A percentile compares a stretch with the other conserved stretches of the same genome.
These are phyloP conservation scores for Oxytorus armatus DNA, from an alignment of 2,888 invertebrate genomes.

Conservation along the genomic window DNA sequence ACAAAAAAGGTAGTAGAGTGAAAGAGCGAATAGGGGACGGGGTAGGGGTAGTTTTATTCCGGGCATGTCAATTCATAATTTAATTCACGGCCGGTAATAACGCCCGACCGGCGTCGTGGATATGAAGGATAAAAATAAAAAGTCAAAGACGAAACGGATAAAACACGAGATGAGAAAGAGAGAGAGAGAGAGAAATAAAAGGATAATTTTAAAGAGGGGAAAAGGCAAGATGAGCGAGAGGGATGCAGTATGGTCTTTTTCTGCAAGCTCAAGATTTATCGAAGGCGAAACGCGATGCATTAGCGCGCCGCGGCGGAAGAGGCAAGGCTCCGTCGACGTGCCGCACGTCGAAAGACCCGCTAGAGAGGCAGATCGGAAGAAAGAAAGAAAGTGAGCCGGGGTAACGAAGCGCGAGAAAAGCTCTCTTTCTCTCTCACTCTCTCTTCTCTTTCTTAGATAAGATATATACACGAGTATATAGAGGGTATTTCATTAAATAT, in stretches of 20 bases:
- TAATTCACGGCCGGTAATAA: conserved; percentile 73
- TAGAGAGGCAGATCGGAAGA: too few relatives aligned
- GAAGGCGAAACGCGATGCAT: conserved; percentile 78
- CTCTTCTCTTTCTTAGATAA: too few relatives aligned
- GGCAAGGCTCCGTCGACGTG: conserved; percentile 69
- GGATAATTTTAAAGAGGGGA: conserved; percentile 15
- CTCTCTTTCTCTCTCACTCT: too few relatives aligned
- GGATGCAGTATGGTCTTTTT: conserved; percentile 68
- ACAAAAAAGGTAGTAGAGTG: neutral
- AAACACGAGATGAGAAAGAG: conserved; percentile 6
- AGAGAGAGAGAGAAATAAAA: conserved; percentile 9
- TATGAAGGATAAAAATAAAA: conserved; percentile 24
- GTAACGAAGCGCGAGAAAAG: conserved; percentile 76
- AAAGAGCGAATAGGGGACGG: neutral
- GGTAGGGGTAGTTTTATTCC: conserved; percentile 22
- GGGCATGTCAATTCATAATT: conserved; percentile 72
- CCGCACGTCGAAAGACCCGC: conserved; percentile 50
- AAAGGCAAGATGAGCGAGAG: conserved; percentile 24
- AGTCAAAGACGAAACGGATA: conserved; percentile 30
- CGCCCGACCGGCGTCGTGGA: conserved; percentile 63
- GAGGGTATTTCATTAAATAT: too few relatives aligned
- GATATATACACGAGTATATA: too few relatives aligned
- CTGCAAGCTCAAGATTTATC: conserved; percentile 76
- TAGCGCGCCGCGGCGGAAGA: conserved; percentile 74
- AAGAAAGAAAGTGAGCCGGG: too few relatives aligned